Base-by-base conservation (phyloP, 2,113 vertebrate species). In the Menura novaehollandiae region DNA sequence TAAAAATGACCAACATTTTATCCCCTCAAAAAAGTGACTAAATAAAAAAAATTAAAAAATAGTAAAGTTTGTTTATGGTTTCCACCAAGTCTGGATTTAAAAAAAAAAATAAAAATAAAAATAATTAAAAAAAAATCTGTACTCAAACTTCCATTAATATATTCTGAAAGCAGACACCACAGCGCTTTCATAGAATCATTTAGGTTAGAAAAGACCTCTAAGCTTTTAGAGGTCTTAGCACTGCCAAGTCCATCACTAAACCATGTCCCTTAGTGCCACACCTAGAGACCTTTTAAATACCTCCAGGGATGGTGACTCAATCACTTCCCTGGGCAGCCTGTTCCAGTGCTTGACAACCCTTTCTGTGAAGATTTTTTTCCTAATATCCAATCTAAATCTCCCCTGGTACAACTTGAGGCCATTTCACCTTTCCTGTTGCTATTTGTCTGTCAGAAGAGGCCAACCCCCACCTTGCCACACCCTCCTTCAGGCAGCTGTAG, bases 391-490 rank as follows among this genome's bases (percentile, higher is more conserved):
- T 15, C 32, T 58, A 64, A 58, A 20, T 22, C 15, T 58, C 17
- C 43, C 37, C 27, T 19, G 10, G 43, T 4, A 2, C 44, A 44
- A 47, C 22, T 15, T 73, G 27, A 58, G 43, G 32, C 26, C 27
- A 33, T 66, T 43, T 28, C 14, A 10, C 51, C 51, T 37, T 41
- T 44, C 44, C 32, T 51, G 27, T 24, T 23, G 28, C 37, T 58
- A 11, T 12, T 23, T 37, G 15, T 15, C 7, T 66, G 27, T 1
- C 8, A 74, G 37, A 74, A 51, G 13, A 59, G 51, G 15, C 22
- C 0, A 0, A 27, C 16, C 6, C 15, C 67, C 15, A 43, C 27
- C 17, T 35, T 6, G 4, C 49, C n/a, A 17, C 49, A 55, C 1
- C 6, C 20, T 35, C 66, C 24, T 64, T 32, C 58, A 72, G 19